Conservation (phyloP, 2,888 invertebrate genomes). For the Labia minor region DNA sequence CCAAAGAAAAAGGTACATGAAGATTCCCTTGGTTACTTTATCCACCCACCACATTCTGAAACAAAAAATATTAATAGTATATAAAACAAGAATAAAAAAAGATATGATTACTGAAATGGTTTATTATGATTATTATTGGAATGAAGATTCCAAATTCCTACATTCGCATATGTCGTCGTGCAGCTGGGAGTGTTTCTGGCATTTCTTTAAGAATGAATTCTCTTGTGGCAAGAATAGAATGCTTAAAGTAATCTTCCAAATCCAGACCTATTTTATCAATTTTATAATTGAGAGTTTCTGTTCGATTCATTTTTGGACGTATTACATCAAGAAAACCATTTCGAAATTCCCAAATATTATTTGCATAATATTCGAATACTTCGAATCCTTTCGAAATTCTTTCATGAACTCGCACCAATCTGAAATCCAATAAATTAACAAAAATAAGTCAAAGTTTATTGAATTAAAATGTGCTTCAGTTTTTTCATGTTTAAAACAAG, state of each 20-base stretch:
- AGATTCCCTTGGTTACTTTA: conserved; percentile 54
- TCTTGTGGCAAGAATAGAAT: conserved; percentile 69
- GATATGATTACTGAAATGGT: no score
- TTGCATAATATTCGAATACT: conserved; percentile 84
- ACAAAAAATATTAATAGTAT: conserved; percentile 31
- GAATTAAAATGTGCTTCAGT: no score
- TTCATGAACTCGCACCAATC: conserved; percentile 70
- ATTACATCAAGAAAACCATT: conserved; percentile 52
- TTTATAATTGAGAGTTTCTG: conserved; percentile 30
- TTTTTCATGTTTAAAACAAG: no score
- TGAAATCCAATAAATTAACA: conserved; percentile 36
- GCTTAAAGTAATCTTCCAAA: conserved; percentile 68
- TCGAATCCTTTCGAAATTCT: conserved; percentile 77
- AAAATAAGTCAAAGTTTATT: no score
- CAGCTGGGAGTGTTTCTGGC: conserved; percentile 68
- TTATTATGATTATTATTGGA: no score
- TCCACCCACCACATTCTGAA: conserved; percentile 82
- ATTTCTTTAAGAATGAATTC: conserved; percentile 71
- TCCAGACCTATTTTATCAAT: conserved; percentile 61
- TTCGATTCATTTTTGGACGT: conserved; percentile 47
- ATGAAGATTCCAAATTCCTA: no score
- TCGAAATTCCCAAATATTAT: conserved; percentile 82
- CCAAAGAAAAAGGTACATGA: conserved; percentile 53
- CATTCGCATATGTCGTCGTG: conserved; percentile 68
- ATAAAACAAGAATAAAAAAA: conserved; percentile 23